A percentile compares a stretch with the other conserved stretches of the same genome.
These are phyloP conservation scores for Bagarius yarrelli DNA, from an alignment of 2,113 vertebrate species.

Conservation along the genomic window DNA sequence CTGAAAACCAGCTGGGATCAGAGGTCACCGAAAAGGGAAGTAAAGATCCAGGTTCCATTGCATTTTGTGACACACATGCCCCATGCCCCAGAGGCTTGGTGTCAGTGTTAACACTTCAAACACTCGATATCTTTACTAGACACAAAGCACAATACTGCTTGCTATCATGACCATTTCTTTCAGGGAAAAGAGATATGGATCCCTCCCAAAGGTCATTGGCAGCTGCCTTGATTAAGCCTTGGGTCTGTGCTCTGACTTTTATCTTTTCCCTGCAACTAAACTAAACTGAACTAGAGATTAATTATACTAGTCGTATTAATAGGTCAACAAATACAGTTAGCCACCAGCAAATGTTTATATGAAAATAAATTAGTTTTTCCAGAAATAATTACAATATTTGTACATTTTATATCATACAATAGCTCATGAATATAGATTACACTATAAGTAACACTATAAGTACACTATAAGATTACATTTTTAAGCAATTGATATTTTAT, in stretches of 20 bases:
- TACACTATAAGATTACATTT: too few relatives aligned
- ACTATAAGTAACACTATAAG: too few relatives aligned
- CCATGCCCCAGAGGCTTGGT: slow-evolving; percentile 73
- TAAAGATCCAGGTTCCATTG: slow-evolving; percentile 75
- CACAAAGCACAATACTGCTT: slow-evolving; percentile 76
- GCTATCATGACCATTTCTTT: slow-evolving; percentile 72
- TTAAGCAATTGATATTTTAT: slow-evolving; percentile 56
- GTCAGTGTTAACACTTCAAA: slow-evolving; percentile 80
- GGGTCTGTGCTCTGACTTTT: slow-evolving; percentile 73
- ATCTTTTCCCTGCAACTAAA: slow-evolving; percentile 56
- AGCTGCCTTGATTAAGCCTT: slow-evolving; percentile 72
- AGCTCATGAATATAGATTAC: background rate
- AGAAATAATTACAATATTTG: background rate
- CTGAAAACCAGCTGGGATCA: slow-evolving; percentile 71
- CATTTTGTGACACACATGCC: slow-evolving; percentile 74
- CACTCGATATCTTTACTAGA: slow-evolving; percentile 77
- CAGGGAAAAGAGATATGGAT: slow-evolving; percentile 74
- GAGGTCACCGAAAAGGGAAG: slow-evolving; percentile 69
- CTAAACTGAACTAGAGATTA: slow-evolving; percentile 50
- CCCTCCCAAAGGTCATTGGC: slow-evolving; percentile 74
- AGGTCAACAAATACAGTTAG: slow-evolving; percentile 55
- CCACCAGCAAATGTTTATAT: slow-evolving; percentile 26
- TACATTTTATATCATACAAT: slow-evolving; percentile 1
- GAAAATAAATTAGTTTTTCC: slow-evolving; percentile 36
- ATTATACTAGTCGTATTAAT: slow-evolving; percentile 53